These are phyloP conservation scores for Halcyon chelicuti DNA, from an alignment of 2,797 vertebrate species.

Conservation along the genomic window DNA sequence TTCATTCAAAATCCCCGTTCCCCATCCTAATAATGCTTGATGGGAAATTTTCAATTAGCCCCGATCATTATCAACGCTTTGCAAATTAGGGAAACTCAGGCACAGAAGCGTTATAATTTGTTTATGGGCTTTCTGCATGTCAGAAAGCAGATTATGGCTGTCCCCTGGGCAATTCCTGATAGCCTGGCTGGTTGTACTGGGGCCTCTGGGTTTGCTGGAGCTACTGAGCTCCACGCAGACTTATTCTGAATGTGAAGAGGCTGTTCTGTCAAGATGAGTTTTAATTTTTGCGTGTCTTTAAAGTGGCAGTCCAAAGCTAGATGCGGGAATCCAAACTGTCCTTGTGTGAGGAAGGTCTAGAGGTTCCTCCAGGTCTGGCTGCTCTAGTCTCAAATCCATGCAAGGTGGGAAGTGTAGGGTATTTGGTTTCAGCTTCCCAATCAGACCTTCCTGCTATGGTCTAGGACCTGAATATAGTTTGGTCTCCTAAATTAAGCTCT, in stretches of 20 bases:
- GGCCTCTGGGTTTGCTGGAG: not conserved
- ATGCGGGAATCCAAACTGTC: not conserved
- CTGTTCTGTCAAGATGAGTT: not conserved
- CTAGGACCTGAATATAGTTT: not conserved
- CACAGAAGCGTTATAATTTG: conserved; percentile 40
- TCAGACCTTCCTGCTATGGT: not conserved
- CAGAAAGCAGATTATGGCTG: conserved; percentile 64
- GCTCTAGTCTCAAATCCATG: not conserved
- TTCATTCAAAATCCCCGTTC: conserved; percentile 27
- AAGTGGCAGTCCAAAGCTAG: not conserved
- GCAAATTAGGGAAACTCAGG: conserved; percentile 25
- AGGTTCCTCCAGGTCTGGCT: not conserved
- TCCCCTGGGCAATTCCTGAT: conserved; percentile 28
- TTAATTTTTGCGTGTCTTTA: not conserved
- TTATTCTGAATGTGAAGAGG: not conserved
- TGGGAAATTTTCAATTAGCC: conserved; percentile 70
- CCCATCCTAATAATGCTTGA: conserved; percentile 52
- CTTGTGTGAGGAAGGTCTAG: not conserved
- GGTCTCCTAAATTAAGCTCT: not conserved
- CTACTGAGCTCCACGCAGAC: not conserved
- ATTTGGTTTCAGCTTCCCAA: not conserved
- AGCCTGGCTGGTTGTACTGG: not conserved
- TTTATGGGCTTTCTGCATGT: conserved; percentile 48
- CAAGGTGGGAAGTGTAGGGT: not conserved
- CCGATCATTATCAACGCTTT: conserved; percentile 40